These are phyloP conservation scores for Lytechinus variegatus DNA, from an alignment of 35 echinoderm and acorn worm species.

Conservation along the genomic window DNA sequence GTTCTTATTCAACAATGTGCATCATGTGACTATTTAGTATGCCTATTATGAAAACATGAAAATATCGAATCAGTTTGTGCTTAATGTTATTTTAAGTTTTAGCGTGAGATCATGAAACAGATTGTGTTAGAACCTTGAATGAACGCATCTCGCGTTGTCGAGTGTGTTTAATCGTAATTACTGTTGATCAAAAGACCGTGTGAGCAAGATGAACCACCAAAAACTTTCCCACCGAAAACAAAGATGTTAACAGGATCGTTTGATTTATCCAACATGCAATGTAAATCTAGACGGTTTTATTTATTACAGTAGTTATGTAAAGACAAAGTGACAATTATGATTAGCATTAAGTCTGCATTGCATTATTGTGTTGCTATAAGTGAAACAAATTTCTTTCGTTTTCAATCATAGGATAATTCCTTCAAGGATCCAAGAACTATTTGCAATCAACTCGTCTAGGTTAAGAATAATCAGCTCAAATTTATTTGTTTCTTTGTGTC, in stretches of 20 bases:
- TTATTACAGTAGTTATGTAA: neutral
- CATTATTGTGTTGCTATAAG: neutral
- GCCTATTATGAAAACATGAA: neutral
- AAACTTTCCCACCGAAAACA: conserved; percentile 23
- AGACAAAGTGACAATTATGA: neutral
- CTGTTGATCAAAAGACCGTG: neutral
- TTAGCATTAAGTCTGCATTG: neutral
- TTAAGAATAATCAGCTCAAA: conserved; percentile 13
- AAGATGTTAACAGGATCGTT: neutral
- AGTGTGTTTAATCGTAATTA: neutral
- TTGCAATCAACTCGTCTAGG: neutral
- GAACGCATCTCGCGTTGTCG: neutral
- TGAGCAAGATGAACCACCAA: neutral
- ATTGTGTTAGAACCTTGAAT: neutral
- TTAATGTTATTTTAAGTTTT: neutral
- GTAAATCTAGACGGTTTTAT: conserved; percentile 27
- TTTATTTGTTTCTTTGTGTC: conserved; percentile 12
- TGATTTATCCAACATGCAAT: conserved; percentile 22
- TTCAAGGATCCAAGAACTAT: neutral
- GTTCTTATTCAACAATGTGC: neutral
- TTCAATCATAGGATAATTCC: neutral
- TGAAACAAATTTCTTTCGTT: neutral
- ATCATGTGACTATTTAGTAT: neutral
- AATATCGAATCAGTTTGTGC: neutral
- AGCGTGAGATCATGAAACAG: neutral